These are phyloP conservation scores for Rachycentron canadum DNA, from an alignment of 2,797 vertebrate genomes.

Conservation along the genomic window DNA sequence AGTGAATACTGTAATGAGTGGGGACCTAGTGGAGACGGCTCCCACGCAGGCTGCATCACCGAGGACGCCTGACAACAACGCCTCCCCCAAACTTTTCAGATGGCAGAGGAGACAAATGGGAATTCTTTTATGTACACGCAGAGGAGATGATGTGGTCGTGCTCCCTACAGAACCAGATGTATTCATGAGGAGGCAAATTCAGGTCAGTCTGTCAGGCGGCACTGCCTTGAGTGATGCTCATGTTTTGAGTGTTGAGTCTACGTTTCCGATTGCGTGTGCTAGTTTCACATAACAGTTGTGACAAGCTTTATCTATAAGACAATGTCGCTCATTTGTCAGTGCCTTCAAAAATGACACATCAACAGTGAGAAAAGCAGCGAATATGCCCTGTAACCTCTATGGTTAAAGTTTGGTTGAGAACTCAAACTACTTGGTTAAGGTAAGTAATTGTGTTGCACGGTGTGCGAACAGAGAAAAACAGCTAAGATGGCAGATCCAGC, in stretches of 20 bases:
- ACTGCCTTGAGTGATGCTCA: slow-evolving; percentile 8
- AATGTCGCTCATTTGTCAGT: not conserved
- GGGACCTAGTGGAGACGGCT: not conserved
- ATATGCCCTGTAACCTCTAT: not conserved
- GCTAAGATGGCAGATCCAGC: not conserved
- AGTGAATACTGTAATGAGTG: slow-evolving; percentile 36
- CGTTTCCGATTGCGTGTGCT: not conserved
- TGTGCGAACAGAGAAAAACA: too few species aligned
- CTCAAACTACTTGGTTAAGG: not conserved
- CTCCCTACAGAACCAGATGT: slow-evolving; percentile 8
- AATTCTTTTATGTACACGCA: not conserved
- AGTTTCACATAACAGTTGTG: not conserved
- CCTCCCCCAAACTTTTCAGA: not conserved
- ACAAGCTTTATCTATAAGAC: not conserved
- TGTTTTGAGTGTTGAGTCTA: not conserved
- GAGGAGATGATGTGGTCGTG: slow-evolving; percentile 20
- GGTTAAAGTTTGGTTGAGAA: not conserved
- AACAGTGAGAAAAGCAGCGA: not conserved
- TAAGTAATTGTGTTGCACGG: too few species aligned
- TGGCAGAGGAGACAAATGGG: slow-evolving; percentile 11
- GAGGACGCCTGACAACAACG: not conserved
- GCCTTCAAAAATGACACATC: not conserved
- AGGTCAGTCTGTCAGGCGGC: slow-evolving; percentile 30
- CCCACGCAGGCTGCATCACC: not conserved
- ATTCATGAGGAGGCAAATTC: slow-evolving; percentile 40